Evolutionary conservation across 2,888 invertebrate genomes (phyloP).

Genomic region (Gortyna flavago): DNA sequence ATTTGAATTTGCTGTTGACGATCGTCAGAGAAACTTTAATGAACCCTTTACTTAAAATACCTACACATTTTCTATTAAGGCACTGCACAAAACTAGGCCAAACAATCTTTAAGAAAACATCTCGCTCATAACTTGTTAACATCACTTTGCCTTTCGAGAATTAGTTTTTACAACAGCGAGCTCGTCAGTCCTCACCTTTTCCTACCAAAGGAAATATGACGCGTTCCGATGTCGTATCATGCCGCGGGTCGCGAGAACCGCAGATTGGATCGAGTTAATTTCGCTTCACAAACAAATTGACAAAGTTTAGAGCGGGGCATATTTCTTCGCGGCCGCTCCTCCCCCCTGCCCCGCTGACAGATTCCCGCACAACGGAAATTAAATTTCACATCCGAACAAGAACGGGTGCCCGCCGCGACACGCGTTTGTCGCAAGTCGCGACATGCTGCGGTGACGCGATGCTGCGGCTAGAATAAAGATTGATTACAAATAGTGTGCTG

Average conservation of each 20-base stretch:
- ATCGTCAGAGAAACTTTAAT: neutral
- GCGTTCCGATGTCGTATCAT: constrained; percentile 77
- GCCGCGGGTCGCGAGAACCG: constrained; percentile 80
- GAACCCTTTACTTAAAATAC: neutral
- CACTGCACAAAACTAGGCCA: constrained; percentile 12
- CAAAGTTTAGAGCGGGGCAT: constrained; percentile 90
- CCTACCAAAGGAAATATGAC: constrained; percentile 81
- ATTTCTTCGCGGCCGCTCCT: constrained; percentile 85
- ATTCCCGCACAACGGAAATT: constrained; percentile 89
- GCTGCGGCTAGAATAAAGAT: constrained; percentile 72
- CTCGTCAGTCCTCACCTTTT: constrained; percentile 74
- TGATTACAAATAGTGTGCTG: constrained; percentile 73
- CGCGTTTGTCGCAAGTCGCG: constrained; percentile 80
- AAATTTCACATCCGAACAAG: constrained; percentile 90
- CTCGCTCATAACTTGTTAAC: constrained; percentile 23
- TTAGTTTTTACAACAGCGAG: constrained; percentile 53
- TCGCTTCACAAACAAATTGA: constrained; percentile 90
- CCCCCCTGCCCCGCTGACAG: constrained; percentile 79
- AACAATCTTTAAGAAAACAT: constrained; percentile 32
- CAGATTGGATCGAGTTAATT: constrained; percentile 91
- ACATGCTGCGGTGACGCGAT: constrained; percentile 72
- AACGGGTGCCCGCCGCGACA: constrained; percentile 84
- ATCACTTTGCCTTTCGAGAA: constrained; percentile 28
- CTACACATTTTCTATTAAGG: neutral
- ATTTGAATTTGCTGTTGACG: neutral